phyloP scores from a whole-genome alignment of 1,140 invertebrate species.

The Zaprionus taronus region DNA sequence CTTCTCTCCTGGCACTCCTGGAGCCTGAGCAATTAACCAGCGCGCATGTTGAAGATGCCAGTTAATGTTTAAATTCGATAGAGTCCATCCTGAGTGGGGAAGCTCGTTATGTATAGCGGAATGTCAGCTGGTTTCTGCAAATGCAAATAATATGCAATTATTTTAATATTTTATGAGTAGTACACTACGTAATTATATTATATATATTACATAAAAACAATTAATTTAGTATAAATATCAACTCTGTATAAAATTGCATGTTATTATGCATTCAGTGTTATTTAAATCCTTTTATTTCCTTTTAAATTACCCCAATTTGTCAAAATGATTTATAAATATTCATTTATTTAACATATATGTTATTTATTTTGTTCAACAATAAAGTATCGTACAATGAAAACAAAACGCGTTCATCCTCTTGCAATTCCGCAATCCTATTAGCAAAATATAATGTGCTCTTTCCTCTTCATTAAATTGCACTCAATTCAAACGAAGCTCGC shows the following conservation, averaged over 20 bases:
- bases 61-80: conserved; percentile 2
- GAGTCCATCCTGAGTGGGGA: background rate
- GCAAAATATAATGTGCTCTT: background rate
- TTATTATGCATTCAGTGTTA: background rate
- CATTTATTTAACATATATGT: background rate
- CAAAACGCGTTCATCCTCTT: background rate
- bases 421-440: background rate
- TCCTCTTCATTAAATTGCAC: background rate
- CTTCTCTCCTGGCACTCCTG: background rate
- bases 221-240: background rate
- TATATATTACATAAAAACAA: background rate
- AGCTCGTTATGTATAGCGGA: background rate
- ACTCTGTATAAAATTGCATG: background rate
- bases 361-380: background rate
- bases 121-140: background rate
- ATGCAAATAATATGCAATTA: background rate
- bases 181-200: too few species aligned
- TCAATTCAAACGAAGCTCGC: background rate
- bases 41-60: background rate
- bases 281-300: background rate
- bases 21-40: background rate
- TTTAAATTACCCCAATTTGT: background rate
- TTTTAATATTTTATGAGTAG: background rate
- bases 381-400: background rate
- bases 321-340: background rate